These are phyloP conservation scores for Paratilapia polleni DNA, from an alignment of 2,113 vertebrate genomes.

Conservation along the genomic window DNA sequence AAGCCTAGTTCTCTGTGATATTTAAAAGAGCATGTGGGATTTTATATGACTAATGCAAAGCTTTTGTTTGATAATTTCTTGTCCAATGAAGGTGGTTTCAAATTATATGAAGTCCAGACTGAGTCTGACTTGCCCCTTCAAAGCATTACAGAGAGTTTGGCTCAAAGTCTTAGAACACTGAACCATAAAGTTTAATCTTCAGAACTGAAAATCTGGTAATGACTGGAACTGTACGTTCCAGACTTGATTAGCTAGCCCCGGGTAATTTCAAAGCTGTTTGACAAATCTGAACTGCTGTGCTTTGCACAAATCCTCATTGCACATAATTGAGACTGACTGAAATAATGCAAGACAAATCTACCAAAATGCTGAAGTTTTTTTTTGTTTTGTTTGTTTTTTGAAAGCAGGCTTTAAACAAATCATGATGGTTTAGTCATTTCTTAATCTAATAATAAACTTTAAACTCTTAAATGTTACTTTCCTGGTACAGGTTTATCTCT, in stretches of 20 bases:
- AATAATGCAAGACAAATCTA: not conserved
- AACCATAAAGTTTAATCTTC: not conserved
- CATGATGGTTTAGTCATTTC: fast-evolving
- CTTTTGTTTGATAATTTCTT: not conserved
- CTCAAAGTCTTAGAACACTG: fast-evolving
- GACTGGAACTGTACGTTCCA: not conserved
- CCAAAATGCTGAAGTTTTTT: not conserved
- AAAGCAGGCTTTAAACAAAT: not conserved
- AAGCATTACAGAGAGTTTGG: not conserved
- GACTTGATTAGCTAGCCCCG: not conserved
- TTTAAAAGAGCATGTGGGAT: not conserved
- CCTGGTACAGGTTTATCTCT: not conserved
- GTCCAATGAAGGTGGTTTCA: not conserved
- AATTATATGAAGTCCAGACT: not conserved
- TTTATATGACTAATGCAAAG: not conserved
- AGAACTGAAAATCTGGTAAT: not conserved
- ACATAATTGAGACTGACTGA: not conserved
- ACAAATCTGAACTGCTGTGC: not conserved
- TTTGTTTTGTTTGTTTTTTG: not conserved
- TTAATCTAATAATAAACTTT: not conserved
- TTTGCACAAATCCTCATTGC: fast-evolving
- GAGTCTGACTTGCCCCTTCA: not conserved
- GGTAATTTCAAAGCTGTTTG: not conserved
- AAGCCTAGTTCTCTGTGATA: not conserved
- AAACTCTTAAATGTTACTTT: not conserved